Conservation (phyloP, 2,113 vertebrate genomes). For the Gorsachius goisagi region DNA sequence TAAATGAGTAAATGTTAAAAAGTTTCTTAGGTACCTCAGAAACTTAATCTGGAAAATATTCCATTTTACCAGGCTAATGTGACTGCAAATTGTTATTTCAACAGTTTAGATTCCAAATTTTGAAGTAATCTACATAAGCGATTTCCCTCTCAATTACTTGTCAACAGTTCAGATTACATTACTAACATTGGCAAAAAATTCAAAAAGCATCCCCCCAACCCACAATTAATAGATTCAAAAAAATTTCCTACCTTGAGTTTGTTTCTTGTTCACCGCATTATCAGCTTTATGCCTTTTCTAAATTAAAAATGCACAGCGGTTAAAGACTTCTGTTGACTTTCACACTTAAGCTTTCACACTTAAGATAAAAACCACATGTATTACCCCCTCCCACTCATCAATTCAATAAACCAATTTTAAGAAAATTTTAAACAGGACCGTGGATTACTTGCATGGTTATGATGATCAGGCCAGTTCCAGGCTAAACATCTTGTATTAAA, state of each 20-base stretch:
- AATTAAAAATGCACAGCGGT: constrained; percentile 57
- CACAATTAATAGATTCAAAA: not conserved
- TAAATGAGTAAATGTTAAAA: not conserved
- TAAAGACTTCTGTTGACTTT: not conserved
- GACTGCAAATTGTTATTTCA: not conserved
- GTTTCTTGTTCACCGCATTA: constrained; percentile 92
- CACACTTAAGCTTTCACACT: not conserved
- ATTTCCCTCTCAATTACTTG: not conserved
- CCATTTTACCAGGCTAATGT: not conserved
- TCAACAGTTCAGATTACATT: not conserved
- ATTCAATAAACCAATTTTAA: not conserved
- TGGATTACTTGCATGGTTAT: not conserved
- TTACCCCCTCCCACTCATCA: not conserved
- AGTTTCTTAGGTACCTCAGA: not conserved
- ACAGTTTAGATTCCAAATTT: not conserved
- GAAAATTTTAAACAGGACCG: not conserved
- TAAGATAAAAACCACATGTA: not conserved
- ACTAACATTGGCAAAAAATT: not conserved
- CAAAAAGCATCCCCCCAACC: not conserved
- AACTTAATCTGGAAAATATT: not conserved
- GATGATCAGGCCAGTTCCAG: not conserved
- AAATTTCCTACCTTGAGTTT: constrained; percentile 90
- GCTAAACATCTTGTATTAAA: not conserved
- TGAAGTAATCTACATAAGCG: not conserved
- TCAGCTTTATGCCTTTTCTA: constrained; percentile 98